phyloP scores from a whole-genome alignment of 2,888 invertebrate genomes.

The Pristionchus mayeri region DNA sequence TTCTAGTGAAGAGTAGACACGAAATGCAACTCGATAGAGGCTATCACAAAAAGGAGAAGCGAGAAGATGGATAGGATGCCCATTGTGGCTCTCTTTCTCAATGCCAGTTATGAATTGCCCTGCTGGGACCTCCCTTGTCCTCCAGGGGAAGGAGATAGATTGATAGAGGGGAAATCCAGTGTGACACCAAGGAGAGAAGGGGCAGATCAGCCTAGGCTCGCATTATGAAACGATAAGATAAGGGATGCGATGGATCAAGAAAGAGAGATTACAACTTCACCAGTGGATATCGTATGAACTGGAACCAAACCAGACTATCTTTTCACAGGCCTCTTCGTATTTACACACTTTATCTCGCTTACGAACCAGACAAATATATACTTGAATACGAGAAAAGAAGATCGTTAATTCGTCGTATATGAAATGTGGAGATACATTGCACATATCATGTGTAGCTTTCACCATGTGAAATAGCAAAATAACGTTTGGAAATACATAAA shows the following conservation, averaged over 20 bases:
- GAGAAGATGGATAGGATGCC: neutral
- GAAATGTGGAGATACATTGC: neutral
- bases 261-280: neutral
- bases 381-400: neutral
- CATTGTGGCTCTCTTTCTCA: neutral
- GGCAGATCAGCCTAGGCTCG: neutral
- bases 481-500: neutral
- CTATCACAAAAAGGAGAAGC: neutral
- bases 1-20: neutral
- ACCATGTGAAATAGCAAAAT: neutral
- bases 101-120: conserved; percentile 18
- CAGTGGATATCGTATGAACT: neutral
- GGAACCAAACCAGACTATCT: neutral
- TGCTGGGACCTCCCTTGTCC: conserved; percentile 1
- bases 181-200: neutral
- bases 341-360: neutral
- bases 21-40: neutral
- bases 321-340: neutral
- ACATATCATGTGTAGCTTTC: neutral
- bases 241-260: neutral
- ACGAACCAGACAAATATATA: neutral
- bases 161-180: conserved; percentile 4
- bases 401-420: neutral
- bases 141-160: neutral
- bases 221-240: neutral